Conservation (phyloP, 2,113 vertebrate genomes). For the Nesogale talazaci region DNA sequence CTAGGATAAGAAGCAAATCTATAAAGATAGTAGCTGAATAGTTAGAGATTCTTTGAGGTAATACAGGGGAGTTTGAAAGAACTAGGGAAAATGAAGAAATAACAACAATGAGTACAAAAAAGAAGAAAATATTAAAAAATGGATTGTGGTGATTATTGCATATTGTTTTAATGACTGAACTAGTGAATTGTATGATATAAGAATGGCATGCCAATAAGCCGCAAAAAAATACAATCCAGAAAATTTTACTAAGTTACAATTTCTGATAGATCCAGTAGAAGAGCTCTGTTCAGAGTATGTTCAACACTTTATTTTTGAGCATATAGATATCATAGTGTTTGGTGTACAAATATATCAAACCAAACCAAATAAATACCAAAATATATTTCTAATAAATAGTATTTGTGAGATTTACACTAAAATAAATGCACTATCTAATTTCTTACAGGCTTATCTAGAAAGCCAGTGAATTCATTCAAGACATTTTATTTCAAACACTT, state of each 20-base stretch:
- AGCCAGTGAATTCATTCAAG: background rate
- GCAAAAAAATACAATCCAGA: background rate
- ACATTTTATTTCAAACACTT: background rate
- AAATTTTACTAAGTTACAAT: background rate
- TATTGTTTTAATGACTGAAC: too few species aligned
- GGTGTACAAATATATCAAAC: background rate
- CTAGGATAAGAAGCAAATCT: too few species aligned
- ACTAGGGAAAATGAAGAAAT: too few species aligned
- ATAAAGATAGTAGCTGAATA: too few species aligned
- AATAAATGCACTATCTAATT: background rate
- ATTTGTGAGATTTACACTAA: slow-evolving; percentile 14
- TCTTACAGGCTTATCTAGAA: background rate
- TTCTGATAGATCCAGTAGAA: background rate
- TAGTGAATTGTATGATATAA: too few species aligned
- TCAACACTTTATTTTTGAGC: background rate
- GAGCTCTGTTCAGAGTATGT: background rate
- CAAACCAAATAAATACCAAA: background rate
- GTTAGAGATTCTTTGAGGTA: too few species aligned
- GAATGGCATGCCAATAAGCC: too few species aligned
- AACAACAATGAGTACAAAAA: too few species aligned
- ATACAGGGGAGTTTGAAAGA: too few species aligned
- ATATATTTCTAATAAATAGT: background rate
- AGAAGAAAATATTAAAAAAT: too few species aligned
- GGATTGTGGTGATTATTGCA: too few species aligned
- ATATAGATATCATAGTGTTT: background rate